A percentile compares a stretch with the other conserved stretches of the same genome.
Conservation (phyloP, 2,888 invertebrate species). For the Desoria tigrina region DNA sequence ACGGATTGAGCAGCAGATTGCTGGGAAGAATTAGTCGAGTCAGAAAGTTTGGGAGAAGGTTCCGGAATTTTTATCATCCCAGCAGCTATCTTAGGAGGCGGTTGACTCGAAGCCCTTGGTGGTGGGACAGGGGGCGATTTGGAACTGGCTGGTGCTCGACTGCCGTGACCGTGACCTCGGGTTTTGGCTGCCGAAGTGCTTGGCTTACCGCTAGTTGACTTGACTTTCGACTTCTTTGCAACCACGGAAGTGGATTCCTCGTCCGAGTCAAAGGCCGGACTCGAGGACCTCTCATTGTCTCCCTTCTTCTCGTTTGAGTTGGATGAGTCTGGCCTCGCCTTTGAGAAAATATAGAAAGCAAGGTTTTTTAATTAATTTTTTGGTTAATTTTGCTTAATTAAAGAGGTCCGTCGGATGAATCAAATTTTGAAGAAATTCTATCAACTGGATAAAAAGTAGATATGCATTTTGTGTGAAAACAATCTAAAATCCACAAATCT, state of each 20-base stretch:
- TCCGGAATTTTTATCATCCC: conserved; percentile 8
- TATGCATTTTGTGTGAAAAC: too few relatives aligned
- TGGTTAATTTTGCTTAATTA: background rate
- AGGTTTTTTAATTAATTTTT: background rate
- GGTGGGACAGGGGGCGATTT: conserved; percentile 28
- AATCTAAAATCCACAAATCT: too few relatives aligned
- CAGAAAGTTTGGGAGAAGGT: conserved; percentile 8
- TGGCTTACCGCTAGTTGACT: background rate
- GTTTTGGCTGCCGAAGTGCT: background rate
- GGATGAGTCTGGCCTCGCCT: conserved; percentile 44
- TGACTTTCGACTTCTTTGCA: conserved; percentile 49
- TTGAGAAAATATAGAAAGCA: background rate
- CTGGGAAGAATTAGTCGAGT: conserved; percentile 53
- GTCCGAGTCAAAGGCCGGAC: conserved; percentile 92
- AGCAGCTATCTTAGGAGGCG: conserved; percentile 4
- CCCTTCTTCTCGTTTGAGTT: conserved; percentile 46
- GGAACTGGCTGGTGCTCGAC: background rate
- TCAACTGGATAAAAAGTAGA: too few relatives aligned
- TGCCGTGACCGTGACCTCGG: background rate
- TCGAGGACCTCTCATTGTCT: conserved; percentile 76
- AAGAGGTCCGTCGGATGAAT: background rate
- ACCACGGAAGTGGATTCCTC: conserved; percentile 71
- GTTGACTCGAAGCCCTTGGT: conserved; percentile 28
- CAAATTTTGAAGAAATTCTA: background rate
- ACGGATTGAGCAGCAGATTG: conserved; percentile 55